These are phyloP conservation scores for Scomber colias DNA, from an alignment of 2,113 vertebrate genomes.

Conservation along the genomic window DNA sequence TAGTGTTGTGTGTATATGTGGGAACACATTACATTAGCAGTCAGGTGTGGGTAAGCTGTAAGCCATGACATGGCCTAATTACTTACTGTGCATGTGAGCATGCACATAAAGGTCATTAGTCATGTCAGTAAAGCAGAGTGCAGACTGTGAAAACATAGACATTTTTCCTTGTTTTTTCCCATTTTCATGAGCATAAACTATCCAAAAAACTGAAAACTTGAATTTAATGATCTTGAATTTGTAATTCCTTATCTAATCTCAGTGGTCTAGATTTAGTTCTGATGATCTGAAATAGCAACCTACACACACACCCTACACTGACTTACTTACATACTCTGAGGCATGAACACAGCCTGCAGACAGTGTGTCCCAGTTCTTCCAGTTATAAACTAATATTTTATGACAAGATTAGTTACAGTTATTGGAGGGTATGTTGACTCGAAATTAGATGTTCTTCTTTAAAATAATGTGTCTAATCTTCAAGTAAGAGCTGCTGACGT, in stretches of 20 bases:
- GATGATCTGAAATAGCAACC: neutral
- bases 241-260: neutral
- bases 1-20: constrained; percentile 25
- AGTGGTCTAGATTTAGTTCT: neutral
- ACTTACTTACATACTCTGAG: neutral
- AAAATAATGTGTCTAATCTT: constrained; percentile 1
- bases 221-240: neutral
- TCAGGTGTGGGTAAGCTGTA: constrained; percentile 45
- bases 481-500: constrained; percentile 9
- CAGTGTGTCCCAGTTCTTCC: constrained; percentile 9
- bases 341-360: constrained; percentile 2
- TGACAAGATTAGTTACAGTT: neutral
- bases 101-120: constrained; percentile 29
- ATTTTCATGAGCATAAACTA: neutral
- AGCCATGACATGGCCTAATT: constrained; percentile 57
- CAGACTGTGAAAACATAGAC: neutral
- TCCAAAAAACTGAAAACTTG: neutral
- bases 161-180: neutral
- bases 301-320: neutral
- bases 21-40: constrained; percentile 42
- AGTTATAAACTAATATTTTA: constrained; percentile 2
- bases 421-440: too few relatives aligned
- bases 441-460: neutral
- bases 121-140: neutral
- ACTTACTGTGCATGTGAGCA: neutral